Conservation (phyloP, 2,888 invertebrate species). For the Cremastobaeus sp. region DNA sequence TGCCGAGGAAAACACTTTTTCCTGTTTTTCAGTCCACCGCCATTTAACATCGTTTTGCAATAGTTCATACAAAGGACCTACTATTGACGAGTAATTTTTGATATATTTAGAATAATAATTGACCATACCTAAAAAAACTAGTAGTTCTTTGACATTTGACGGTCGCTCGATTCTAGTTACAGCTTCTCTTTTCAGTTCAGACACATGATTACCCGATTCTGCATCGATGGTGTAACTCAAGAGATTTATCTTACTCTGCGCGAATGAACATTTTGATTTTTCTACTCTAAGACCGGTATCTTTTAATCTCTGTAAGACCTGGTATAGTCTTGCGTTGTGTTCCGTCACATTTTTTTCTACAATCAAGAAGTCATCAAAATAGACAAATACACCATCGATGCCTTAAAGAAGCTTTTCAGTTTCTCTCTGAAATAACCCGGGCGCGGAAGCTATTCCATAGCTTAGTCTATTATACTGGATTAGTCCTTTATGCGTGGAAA, state of each 20-base stretch:
- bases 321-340: slow-evolving; percentile 63
- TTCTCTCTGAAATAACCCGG: slow-evolving; percentile 70
- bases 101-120: slow-evolving; percentile 46
- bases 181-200: slow-evolving; percentile 46
- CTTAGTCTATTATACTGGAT: slow-evolving; percentile 64
- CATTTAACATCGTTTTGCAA: slow-evolving; percentile 5
- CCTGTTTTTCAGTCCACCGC: slow-evolving; percentile 11
- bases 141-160: slow-evolving; percentile 24
- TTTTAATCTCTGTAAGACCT: slow-evolving; percentile 63
- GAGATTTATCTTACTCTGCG: slow-evolving; percentile 66
- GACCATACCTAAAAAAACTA: slow-evolving; percentile 39
- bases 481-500: slow-evolving; percentile 65
- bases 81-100: not conserved
- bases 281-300: slow-evolving; percentile 66
- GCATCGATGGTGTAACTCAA: slow-evolving; percentile 65
- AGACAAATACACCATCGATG: slow-evolving; percentile 55
- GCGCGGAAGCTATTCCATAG: slow-evolving; percentile 71
- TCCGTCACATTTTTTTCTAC: slow-evolving; percentile 59
- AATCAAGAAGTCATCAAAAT: slow-evolving; percentile 68
- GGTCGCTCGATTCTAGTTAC: slow-evolving; percentile 27
- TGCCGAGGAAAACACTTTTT: slow-evolving; percentile 11
- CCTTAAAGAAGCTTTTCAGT: slow-evolving; percentile 68
- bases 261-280: slow-evolving; percentile 33
- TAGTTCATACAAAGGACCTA: slow-evolving; percentile 18
- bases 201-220: slow-evolving; percentile 45